Percentiles rank a stretch among this genome's conserved stretches.
These are phyloP conservation scores for Calidris pygmaea DNA, from an alignment of 2,113 vertebrate species.

Conservation along the genomic window DNA sequence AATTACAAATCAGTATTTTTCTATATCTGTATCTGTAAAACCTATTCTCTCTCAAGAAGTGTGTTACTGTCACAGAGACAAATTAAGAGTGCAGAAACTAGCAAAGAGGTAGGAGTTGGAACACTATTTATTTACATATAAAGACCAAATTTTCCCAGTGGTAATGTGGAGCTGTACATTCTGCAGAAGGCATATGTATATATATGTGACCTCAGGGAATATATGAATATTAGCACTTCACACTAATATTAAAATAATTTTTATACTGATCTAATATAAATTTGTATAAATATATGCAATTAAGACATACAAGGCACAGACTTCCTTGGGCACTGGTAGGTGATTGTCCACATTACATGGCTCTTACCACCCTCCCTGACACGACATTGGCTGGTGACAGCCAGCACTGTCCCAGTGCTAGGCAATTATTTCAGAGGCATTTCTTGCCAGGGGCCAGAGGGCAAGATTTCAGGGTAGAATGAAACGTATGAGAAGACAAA, in stretches of 20 bases:
- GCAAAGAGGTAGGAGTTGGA: rapidly evolving
- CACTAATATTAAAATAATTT: neutral
- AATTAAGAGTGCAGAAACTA: neutral
- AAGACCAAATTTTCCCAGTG: neutral
- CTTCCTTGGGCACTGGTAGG: rapidly evolving
- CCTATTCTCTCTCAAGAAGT: neutral
- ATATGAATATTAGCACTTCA: neutral
- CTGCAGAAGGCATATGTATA: neutral
- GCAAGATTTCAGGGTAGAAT: neutral
- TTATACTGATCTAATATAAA: neutral
- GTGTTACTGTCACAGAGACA: neutral
- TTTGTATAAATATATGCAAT: neutral
- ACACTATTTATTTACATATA: neutral
- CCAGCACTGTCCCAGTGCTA: neutral
- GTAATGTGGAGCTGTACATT: neutral
- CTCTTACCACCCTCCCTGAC: neutral
- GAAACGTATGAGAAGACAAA: neutral
- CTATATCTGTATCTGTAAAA: neutral
- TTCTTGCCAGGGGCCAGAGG: neutral
- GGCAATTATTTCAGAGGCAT: neutral
- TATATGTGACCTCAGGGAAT: neutral
- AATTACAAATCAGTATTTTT: neutral
- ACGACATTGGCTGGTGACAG: rapidly evolving
- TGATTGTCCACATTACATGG: neutral
- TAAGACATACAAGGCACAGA: neutral